Conservation (phyloP, 2,797 vertebrate species). For the Tapera naevia region DNA sequence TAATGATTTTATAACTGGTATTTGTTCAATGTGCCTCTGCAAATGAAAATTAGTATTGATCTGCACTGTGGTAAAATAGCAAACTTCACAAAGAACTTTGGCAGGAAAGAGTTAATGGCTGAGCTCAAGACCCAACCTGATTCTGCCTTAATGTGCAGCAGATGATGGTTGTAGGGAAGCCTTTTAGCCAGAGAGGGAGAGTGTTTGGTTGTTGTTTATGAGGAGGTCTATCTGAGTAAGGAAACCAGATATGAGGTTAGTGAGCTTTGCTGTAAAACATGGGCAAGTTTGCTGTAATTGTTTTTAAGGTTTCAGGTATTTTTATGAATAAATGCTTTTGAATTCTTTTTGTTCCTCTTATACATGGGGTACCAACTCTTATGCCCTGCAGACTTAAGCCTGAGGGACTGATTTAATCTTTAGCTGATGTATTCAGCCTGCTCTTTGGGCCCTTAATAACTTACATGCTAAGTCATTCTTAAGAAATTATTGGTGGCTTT, state of each 20-base stretch:
- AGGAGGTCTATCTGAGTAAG: neutral
- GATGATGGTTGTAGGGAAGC: neutral
- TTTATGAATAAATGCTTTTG: neutral
- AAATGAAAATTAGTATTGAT: neutral
- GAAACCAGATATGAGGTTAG: neutral
- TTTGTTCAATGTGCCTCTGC: neutral
- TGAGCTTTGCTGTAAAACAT: neutral
- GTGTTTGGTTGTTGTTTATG: fast-evolving
- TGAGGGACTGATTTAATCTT: neutral
- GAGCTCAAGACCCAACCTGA: neutral
- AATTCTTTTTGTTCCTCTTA: neutral
- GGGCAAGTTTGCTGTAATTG: neutral
- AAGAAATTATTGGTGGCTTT: neutral
- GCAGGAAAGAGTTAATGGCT: neutral
- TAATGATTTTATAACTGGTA: neutral
- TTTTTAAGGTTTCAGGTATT: neutral
- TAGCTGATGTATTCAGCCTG: neutral
- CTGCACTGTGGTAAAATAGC: neutral
- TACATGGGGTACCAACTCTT: fast-evolving
- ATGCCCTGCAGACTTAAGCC: neutral
- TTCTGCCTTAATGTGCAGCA: neutral
- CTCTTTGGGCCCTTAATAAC: neutral
- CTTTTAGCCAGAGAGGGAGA: neutral
- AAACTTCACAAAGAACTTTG: neutral
- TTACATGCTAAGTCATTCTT: neutral